Conservation (phyloP, 1,140 invertebrate genomes). For the Drosophila ercepeae region DNA sequence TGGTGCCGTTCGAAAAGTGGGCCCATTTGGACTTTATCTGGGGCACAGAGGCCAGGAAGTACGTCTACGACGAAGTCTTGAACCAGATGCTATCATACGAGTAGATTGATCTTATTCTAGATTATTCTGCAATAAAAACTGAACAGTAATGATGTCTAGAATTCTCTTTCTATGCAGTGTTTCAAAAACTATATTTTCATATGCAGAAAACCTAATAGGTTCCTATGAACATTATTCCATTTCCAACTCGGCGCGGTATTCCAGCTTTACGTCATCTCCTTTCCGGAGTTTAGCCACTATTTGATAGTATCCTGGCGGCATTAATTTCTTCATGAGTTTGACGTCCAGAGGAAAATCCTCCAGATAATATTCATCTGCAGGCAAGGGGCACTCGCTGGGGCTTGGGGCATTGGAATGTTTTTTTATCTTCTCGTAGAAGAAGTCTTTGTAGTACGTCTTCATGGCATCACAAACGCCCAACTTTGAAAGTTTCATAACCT, state of each 20-base stretch:
- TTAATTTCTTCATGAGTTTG: constrained; percentile 15
- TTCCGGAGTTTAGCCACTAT: constrained; percentile 14
- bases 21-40: constrained; percentile 90
- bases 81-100: constrained; percentile 62
- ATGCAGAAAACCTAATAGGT: not conserved
- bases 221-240: not conserved
- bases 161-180: not conserved
- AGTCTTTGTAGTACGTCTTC: constrained; percentile 52
- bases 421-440: constrained; percentile 57
- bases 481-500: constrained; percentile 1
- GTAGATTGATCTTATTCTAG: constrained; percentile 42
- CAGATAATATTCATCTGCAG: constrained; percentile 38
- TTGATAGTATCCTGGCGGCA: constrained; percentile 50
- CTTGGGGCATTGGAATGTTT: constrained; percentile 60
- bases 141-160: not conserved
- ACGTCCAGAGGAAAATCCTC: constrained; percentile 55
- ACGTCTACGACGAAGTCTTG: constrained; percentile 85
- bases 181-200: not conserved
- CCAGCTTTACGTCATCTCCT: constrained; percentile 16
- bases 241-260: constrained; percentile 29
- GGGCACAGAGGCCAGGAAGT: constrained; percentile 86
- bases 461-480: constrained; percentile 51
- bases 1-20: constrained; percentile 86
- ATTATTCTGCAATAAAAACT: constrained; percentile 32
- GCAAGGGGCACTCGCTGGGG: constrained; percentile 53